Evolutionary conservation across 2,113 vertebrate genomes (phyloP).

Genomic region (Dasyurus viverrinus): DNA sequence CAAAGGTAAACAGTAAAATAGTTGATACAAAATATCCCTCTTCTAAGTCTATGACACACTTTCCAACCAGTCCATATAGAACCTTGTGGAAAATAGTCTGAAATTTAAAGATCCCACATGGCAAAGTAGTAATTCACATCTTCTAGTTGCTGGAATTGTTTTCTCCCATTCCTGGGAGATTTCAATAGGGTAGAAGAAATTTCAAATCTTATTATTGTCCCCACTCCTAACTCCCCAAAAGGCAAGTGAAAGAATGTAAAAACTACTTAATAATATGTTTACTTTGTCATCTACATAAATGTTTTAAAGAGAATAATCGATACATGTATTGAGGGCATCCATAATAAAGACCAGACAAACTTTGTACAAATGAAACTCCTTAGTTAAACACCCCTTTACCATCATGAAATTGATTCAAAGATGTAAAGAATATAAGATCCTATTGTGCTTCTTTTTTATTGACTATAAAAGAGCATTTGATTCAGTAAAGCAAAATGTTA

Average conservation of each 20-base stretch:
- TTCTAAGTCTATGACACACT: background rate
- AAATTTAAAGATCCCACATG: background rate
- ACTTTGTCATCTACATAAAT: background rate
- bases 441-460: background rate
- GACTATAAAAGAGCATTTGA: background rate
- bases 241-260: background rate
- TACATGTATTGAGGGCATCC: background rate
- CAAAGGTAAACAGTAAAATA: background rate
- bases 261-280: background rate
- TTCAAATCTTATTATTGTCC: background rate
- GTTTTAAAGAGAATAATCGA: background rate
- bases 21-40: background rate
- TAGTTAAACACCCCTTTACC: background rate
- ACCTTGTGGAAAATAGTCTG: background rate
- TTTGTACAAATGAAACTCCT: background rate
- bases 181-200: background rate
- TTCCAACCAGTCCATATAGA: background rate
- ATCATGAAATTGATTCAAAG: background rate
- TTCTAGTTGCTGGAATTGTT: background rate
- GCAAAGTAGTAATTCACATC: background rate
- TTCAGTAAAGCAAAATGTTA: background rate
- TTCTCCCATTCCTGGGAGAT: background rate
- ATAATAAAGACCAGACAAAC: background rate
- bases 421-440: background rate
- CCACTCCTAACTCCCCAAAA: background rate